These are phyloP conservation scores for Cotesia chilonis DNA, from an alignment of 1,140 invertebrate species.

Conservation along the genomic window DNA sequence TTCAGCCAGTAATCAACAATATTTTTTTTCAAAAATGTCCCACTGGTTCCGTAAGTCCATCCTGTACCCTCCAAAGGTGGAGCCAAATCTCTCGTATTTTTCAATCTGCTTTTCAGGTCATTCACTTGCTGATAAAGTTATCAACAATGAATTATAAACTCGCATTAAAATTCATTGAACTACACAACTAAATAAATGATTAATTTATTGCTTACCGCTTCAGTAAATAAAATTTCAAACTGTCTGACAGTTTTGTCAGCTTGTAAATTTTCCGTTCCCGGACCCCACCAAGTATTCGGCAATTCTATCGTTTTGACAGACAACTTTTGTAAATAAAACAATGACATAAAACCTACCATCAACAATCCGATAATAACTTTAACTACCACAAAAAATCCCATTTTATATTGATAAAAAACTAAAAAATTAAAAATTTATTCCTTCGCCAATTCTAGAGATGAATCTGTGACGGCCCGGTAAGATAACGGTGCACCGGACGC, in stretches of 20 bases:
- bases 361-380: constrained; percentile 21
- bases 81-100: constrained; percentile 65
- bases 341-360: constrained; percentile 31
- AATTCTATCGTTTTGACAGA: constrained; percentile 33
- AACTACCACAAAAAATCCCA: background rate
- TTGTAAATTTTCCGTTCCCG: constrained; percentile 46
- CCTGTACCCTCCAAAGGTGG: constrained; percentile 73
- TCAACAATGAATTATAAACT: too few species aligned
- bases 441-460: too few species aligned
- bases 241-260: constrained; percentile 61
- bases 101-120: constrained; percentile 71
- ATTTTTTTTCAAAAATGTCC: constrained; percentile 69
- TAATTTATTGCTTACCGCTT: constrained; percentile 56
- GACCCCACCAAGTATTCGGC: constrained; percentile 66
- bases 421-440: too few species aligned
- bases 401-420: background rate
- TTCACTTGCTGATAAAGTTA: constrained; percentile 40
- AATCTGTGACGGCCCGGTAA: too few species aligned
- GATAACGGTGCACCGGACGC: too few species aligned
- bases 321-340: constrained; percentile 38
- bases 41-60: constrained; percentile 83
- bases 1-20: constrained; percentile 77
- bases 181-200: background rate
- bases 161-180: background rate
- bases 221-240: constrained; percentile 65